Evolutionary conservation across 2,888 invertebrate genomes (phyloP), one percentile per base, ranked within the genome.

Genomic region (Nomada flava): DNA sequence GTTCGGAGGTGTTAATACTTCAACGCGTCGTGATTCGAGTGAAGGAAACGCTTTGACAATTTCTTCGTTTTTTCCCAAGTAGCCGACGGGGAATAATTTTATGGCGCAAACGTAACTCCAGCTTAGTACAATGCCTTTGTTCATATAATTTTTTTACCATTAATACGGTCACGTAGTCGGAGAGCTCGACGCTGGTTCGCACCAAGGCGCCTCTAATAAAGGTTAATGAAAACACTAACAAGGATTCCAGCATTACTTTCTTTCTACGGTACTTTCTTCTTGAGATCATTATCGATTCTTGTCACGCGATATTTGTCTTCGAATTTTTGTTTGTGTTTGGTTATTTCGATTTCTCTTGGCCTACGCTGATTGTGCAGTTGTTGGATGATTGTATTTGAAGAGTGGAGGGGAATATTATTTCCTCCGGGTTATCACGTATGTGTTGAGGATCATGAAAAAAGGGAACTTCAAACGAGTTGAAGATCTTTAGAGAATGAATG

Each of bases 141-240:
- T 64, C 78, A 69, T 59, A 78, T 36, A 7, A 7, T 36, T 3
- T 64, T 68, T 78, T 73, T 63, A 59, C 23, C 52, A 20, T 78
- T 75, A 78, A 78, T 68, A 69, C 52, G 64, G 73, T 59, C 78
- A 81, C 68, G 73, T 79, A 79, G 50, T 18, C 18, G 65, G 52
- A 64, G 55, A 76, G 36, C 20, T 47, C 55, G 29, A 63, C 52
- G 23, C n/a, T 42, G 44, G 36, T 57, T 55, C 26, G 26, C 63
- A 47, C 36, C 9, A 18, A 50, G 36, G 63, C 26, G 42, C 13
- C 23, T 52, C 60, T 78, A 81, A 78, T 78, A 78, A 70, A 78
- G 81, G 63, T 62, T 78, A 81, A 78, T 74, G 78, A 78, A 78
- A 73, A 74, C 65, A 53, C 59, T 81, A 81, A 81, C 73, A 78